These are phyloP conservation scores for Xyrichtys novacula DNA, from an alignment of 2,797 vertebrate genomes.

Conservation along the genomic window DNA sequence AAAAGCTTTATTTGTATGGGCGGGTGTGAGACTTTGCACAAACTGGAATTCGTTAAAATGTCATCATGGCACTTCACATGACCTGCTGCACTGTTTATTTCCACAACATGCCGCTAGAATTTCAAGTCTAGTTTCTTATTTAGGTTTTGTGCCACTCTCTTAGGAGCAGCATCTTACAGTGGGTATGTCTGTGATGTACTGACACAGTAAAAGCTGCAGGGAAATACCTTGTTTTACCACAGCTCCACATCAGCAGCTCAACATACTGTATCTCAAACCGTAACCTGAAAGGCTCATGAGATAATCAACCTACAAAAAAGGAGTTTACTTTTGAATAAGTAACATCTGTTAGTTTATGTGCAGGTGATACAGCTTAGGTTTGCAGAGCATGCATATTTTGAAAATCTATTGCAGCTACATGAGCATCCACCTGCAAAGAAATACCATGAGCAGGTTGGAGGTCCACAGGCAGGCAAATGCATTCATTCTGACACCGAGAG, in stretches of 20 bases:
- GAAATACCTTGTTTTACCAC: conserved; percentile 14
- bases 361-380: background rate
- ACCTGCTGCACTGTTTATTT: conserved; percentile 6
- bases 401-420: no score
- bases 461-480: conserved; percentile 1
- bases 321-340: background rate
- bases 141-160: background rate
- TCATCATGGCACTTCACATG: conserved; percentile 1
- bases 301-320: background rate
- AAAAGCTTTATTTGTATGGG: no score
- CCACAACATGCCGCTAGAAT: conserved; percentile 12
- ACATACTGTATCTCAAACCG: conserved; percentile 19
- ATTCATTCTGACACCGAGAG: background rate
- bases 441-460: background rate
- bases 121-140: conserved; percentile 38
- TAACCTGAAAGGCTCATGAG: conserved; percentile 8
- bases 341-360: background rate
- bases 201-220: conserved; percentile 13
- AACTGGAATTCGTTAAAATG: background rate
- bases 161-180: conserved; percentile 22
- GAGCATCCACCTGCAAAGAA: background rate
- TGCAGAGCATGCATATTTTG: background rate
- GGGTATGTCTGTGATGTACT: conserved; percentile 6
- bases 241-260: conserved; percentile 30
- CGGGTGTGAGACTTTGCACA: background rate